Evolutionary conservation across 92 coral and sea anemone genomes (phyloP).

Genomic region (Anthopleura xanthogrammica): DNA sequence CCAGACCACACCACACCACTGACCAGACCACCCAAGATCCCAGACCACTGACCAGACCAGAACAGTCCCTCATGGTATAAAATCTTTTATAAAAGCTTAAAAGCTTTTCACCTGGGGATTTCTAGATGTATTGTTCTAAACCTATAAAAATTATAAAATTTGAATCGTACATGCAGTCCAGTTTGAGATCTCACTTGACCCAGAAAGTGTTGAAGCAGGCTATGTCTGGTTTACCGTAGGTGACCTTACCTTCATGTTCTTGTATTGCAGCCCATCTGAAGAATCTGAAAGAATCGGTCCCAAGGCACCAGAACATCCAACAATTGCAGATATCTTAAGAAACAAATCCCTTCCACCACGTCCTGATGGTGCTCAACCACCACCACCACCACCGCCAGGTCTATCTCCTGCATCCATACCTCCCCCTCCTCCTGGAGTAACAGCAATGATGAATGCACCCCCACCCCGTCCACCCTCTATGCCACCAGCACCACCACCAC

Average conservation of each 20-base stretch:
- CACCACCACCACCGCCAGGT: conserved; percentile 60
- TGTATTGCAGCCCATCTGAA: conserved; percentile 71
- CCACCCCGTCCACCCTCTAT: conserved; percentile 82
- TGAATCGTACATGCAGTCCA: no score
- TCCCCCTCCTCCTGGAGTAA: conserved; percentile 82
- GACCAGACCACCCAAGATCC: no score
- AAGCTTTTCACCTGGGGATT: no score
- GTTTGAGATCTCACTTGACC: no score
- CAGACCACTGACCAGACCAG: no score
- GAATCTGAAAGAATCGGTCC: conserved; percentile 96
- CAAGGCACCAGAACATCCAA: conserved; percentile 63
- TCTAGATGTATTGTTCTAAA: no score
- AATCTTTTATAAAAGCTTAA: no score
- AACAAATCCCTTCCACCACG: conserved; percentile 22
- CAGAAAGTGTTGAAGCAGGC: no score
- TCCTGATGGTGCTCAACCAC: conserved; percentile 29
- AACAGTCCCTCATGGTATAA: no score
- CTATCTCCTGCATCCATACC: conserved; percentile 37
- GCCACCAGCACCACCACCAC: conserved; percentile 73
- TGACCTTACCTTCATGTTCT: not conserved
- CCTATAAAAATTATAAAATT: no score
- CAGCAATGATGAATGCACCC: conserved; percentile 64
- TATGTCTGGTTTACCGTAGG: no score
- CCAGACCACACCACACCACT: no score
- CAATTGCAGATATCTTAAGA: conserved; percentile 37